A percentile compares a stretch with the other conserved stretches of the same genome.
Conservation (phyloP, 1,140 invertebrate species). For the Ditylenchus dipsaci region DNA sequence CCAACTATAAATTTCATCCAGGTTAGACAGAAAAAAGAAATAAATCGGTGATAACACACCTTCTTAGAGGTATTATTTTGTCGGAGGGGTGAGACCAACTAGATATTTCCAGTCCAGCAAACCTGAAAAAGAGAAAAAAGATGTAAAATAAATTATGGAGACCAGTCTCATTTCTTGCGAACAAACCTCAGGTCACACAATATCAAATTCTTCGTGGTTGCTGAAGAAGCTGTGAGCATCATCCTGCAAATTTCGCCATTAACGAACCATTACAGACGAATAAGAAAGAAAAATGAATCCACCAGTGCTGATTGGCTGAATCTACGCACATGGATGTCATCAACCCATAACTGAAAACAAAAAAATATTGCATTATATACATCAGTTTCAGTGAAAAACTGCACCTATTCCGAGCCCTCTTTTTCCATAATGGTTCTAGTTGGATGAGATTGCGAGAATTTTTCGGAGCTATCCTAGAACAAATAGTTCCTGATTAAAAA, state of each 20-base stretch:
- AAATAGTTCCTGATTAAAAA: not conserved
- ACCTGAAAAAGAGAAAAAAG: slow-evolving; percentile 22
- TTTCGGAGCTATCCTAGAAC: slow-evolving; percentile 28
- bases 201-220: slow-evolving; percentile 45
- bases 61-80: slow-evolving; percentile 29
- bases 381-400: not conserved
- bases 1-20: not conserved
- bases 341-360: slow-evolving; percentile 27
- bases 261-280: too few species aligned
- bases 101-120: slow-evolving; percentile 39
- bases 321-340: slow-evolving; percentile 43
- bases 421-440: slow-evolving; percentile 33
- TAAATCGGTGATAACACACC: not conserved
- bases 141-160: not conserved
- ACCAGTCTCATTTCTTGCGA: not conserved
- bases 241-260: slow-evolving; percentile 10
- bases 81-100: slow-evolving; percentile 39
- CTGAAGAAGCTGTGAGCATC: slow-evolving; percentile 40
- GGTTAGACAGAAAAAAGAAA: too few species aligned
- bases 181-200: slow-evolving; percentile 41
- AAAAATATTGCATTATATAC: not conserved
- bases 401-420: slow-evolving; percentile 24
- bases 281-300: not conserved
- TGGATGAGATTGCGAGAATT: slow-evolving; percentile 24
- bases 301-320: slow-evolving; percentile 41